Conservation (phyloP, 2,888 invertebrate genomes). For the Busseola fusca region DNA sequence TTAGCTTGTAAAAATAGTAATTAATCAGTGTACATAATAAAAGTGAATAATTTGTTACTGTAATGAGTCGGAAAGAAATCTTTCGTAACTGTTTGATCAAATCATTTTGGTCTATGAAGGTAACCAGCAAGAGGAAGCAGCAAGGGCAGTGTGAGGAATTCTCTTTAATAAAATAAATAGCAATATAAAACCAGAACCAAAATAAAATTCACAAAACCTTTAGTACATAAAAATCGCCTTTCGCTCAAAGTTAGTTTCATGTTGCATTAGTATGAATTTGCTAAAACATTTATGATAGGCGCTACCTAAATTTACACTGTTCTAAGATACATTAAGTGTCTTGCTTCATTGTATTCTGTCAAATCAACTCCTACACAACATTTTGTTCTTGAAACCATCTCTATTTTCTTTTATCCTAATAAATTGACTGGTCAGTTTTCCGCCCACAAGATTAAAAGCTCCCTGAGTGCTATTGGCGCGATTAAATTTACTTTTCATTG, state of each 20-base stretch:
- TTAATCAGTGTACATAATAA: no score
- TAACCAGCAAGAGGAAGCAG: not conserved
- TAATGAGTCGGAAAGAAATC: no score
- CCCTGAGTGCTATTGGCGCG: conserved; percentile 1
- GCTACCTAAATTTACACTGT: not conserved
- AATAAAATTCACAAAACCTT: not conserved
- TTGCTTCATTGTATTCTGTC: not conserved
- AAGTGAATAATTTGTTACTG: no score
- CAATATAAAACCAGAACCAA: no score
- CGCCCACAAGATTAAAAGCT: conserved; percentile 16
- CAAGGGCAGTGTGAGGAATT: not conserved
- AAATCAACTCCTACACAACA: no score
- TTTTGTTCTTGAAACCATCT: no score
- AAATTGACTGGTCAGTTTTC: conserved; percentile 1
- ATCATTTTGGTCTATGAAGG: not conserved
- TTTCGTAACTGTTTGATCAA: not conserved
- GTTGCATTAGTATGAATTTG: conserved; percentile 10
- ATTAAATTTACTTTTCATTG: conserved; percentile 18
- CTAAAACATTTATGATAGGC: conserved; percentile 11
- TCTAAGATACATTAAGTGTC: not conserved
- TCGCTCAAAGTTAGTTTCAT: not conserved
- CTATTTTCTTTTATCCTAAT: not conserved
- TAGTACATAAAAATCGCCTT: not conserved
- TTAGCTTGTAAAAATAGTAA: no score
- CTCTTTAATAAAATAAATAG: not conserved